A percentile compares a stretch with the other conserved stretches of the same genome.
phyloP scores from a whole-genome alignment of 2,797 vertebrate genomes.

The Rhinichthys osculus region DNA sequence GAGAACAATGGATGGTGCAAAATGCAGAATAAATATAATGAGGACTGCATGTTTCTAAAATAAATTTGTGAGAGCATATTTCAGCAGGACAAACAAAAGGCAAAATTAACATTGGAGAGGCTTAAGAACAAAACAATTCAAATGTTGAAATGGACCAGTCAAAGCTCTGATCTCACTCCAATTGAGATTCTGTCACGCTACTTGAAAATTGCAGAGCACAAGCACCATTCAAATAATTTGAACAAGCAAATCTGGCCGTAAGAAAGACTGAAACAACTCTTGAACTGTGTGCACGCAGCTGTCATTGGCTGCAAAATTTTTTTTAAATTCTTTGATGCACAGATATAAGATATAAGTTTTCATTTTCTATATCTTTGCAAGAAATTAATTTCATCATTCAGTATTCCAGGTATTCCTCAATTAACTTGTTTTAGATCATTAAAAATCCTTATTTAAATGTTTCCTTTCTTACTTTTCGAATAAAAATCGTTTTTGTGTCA shows the following conservation, averaged over 20 bases:
- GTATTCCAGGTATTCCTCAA: no score
- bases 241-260: conserved; percentile 20
- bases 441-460: no score
- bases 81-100: neutral
- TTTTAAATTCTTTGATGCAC: neutral
- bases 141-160: neutral
- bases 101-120: neutral
- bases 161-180: conserved; percentile 21
- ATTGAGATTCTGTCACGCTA: conserved; percentile 17
- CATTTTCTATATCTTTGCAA: no score
- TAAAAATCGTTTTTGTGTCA: no score
- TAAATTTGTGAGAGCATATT: neutral
- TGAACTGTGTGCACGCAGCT: neutral
- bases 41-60: neutral
- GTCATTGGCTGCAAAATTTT: neutral
- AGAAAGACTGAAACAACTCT: conserved; percentile 12
- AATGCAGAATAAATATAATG: conserved; percentile 14
- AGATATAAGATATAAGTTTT: no score
- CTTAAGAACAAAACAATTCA: conserved; percentile 6
- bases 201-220: conserved; percentile 33
- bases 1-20: conserved; percentile 39
- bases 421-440: no score
- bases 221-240: conserved; percentile 33
- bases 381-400: no score
- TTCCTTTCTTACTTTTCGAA: no score